Base-by-base conservation (phyloP, 2,113 vertebrate genomes). In the Aspidoscelis tigris region DNA sequence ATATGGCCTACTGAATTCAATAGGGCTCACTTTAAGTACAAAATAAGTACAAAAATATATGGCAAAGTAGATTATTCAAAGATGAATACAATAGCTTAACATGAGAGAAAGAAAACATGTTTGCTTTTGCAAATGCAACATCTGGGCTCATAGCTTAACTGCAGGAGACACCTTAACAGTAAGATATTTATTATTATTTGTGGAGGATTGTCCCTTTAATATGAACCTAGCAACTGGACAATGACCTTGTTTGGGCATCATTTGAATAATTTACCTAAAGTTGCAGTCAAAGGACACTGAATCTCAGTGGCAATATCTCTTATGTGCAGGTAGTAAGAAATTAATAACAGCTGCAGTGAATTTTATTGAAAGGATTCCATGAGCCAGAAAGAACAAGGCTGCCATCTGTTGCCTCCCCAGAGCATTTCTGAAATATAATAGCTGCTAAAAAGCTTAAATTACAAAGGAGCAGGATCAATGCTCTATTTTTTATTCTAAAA, bases 391-490 rank as follows among this genome's bases (percentile, higher is more conserved):
- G 91, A 89, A 73, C 89, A 92, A 90, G 86, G 81, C 83, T 92
- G 93, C 91, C 93, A 89, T 83, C 93, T 94, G 90, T 89, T 84
- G 93, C 88, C 69, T 88, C 41, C 26, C 65, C 10, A 58, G 75
- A 81, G 55, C 26, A 50, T 74, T 78, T 76, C 65, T 0, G 1
- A 55, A 21, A 69, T 4, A 2, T 22, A 61, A 43, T 11, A 53
- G 4, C 9, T 39, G 20, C 16, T n/a, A 14, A 11, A 33, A 18
- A 7, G 14, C 20, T 70, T 21, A 39, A 10, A 55, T 21, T n/a
- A 33, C 58, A 9, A 4, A 55, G 66, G 12, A 55, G 20, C 33
- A 47, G 43, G 3, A 18, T 18, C 16, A 68, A 10, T 21, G 10
- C 7, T 12, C 4, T 69, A 16, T 20, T 21, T 69, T 68, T 7